Base-by-base conservation (phyloP, 2,113 vertebrate genomes). In the Upupa epops region DNA sequence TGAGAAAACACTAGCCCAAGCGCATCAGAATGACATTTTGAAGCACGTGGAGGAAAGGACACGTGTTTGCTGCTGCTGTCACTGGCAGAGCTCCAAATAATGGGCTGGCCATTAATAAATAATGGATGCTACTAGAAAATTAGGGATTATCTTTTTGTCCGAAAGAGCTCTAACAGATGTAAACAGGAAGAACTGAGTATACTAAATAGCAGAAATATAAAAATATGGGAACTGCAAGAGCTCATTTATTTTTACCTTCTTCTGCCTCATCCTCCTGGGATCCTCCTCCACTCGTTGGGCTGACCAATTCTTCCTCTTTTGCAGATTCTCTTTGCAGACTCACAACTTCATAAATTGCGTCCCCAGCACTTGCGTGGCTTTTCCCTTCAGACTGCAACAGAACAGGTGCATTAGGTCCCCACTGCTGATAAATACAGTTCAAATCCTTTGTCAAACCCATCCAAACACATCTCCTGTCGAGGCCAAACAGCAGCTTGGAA, bases 301-400 rank as follows among this genome's bases (percentile, higher is more conserved):
- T 98, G 72, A 94, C 29, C 36, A 97, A 80, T 36, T 97, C 96
- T 79, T 98, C 97, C 40, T 97, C 97, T 95, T 97, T 98, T 87
- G 99, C 98, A 34, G 98, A 98, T 86, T 98, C 98, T 84, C 98
- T 98, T 91, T 98, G 98, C 52, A 99, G 98, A 94, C 98, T 99
- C 92, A 98, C 97, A 92, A 99, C 99, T 95, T 99, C 99, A 86
- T 98, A 99, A 88, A 99, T 98, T 10, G 98, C 97, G 71, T 99
- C 99, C 70, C 98, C 98, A 90, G 96, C 66, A 52, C n/a, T 97
- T 59, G 98, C 90, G 61, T 97, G 97, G 88, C 92, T 94, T 96
- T 98, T 98, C 37, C 98, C 98, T 83, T 98, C 97, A 88, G 97
- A 97, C 98, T 99, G 94, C 97, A 96, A 73, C 6, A 96, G 40